These are phyloP conservation scores for Hybognathus amarus DNA, from an alignment of 2,797 vertebrate genomes.

Conservation along the genomic window DNA sequence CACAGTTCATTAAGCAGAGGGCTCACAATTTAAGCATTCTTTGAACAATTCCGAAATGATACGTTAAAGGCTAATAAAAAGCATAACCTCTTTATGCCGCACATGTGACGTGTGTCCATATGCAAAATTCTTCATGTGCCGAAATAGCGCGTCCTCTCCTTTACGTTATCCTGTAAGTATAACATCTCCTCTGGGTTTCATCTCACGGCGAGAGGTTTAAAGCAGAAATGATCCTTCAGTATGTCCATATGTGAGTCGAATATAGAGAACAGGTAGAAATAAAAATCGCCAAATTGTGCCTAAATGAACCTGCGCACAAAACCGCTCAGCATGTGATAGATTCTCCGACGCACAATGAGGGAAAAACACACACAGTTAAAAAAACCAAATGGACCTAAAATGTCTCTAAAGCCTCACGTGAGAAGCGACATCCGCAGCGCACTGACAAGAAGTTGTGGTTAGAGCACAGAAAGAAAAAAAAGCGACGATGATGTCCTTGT, in stretches of 20 bases:
- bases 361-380: neutral
- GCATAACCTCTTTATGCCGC: neutral
- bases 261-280: neutral
- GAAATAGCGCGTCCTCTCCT: slow-evolving; percentile 6
- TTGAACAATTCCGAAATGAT: neutral
- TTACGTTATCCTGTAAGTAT: slow-evolving; percentile 1
- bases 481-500: slow-evolving; percentile 12
- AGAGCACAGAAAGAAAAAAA: neutral
- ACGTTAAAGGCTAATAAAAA: neutral
- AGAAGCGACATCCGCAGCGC: neutral
- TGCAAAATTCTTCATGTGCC: slow-evolving; percentile 11
- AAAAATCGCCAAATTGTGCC: neutral
- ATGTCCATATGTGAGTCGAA: slow-evolving; percentile 16
- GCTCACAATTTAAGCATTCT: slow-evolving; percentile 11
- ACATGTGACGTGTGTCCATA: neutral
- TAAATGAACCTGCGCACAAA: slow-evolving; percentile 11
- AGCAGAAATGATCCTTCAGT: neutral
- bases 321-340: neutral
- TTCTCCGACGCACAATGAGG: neutral
- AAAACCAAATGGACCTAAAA: neutral
- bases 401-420: neutral
- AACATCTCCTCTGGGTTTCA: slow-evolving; percentile 22
- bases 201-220: neutral
- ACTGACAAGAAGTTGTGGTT: slow-evolving; percentile 18
- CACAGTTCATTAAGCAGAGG: neutral